Evolutionary conservation across 2,888 invertebrate genomes (phyloP).

Genomic region (Seladonia tumulorum): DNA sequence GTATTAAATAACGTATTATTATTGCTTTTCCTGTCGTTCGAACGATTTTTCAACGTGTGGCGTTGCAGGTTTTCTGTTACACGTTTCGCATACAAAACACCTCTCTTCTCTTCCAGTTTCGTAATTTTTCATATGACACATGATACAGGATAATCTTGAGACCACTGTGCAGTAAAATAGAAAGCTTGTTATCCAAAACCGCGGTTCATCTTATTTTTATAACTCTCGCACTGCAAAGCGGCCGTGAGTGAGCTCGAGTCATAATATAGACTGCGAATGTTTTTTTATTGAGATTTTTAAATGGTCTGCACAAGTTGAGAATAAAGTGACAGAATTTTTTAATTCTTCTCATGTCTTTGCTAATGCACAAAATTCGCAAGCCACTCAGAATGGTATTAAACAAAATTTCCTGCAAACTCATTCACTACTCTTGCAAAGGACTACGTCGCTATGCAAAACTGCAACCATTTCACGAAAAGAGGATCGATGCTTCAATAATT

Average conservation of each 20-base stretch:
- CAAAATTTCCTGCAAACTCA: too few species aligned
- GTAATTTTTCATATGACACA: neutral
- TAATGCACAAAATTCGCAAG: too few species aligned
- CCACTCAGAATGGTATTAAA: too few species aligned
- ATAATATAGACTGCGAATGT: too few species aligned
- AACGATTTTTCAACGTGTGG: neutral
- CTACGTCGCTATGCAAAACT: neutral
- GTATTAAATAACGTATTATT: neutral
- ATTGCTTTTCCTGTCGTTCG: too few species aligned
- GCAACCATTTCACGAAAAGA: neutral
- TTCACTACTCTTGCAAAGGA: too few species aligned
- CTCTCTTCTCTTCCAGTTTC: neutral
- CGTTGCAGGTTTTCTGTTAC: neutral
- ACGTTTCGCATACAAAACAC: neutral
- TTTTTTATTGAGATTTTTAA: too few species aligned
- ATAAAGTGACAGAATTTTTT: neutral
- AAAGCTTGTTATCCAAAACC: neutral
- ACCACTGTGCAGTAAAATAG: neutral
- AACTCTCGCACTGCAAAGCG: too few species aligned
- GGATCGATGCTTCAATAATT: neutral
- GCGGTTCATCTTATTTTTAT: neutral
- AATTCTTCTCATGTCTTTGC: too few species aligned
- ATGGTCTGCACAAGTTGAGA: too few species aligned
- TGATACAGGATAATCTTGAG: neutral
- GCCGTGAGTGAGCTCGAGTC: too few species aligned